phyloP scores from a whole-genome alignment of 2,113 vertebrate species.

The Nibea coibor region DNA sequence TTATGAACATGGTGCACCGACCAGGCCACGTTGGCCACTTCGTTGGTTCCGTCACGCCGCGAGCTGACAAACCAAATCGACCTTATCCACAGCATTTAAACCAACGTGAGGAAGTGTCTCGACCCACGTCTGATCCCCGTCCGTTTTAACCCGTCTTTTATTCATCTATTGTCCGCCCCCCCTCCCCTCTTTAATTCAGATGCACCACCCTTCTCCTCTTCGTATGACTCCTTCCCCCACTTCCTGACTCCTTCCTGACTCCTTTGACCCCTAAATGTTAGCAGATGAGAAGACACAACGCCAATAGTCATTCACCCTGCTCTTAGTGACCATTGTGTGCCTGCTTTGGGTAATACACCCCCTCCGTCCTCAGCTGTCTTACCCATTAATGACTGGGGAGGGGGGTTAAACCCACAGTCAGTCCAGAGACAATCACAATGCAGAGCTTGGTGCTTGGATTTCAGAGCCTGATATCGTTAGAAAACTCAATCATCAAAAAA shows the following conservation, averaged over 20 bases:
- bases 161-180: conserved; percentile 71
- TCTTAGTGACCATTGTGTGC: conserved; percentile 83
- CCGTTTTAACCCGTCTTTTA: conserved; percentile 63
- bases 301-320: conserved; percentile 81
- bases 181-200: conserved; percentile 51
- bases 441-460: conserved; percentile 33
- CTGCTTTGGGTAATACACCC: conserved; percentile 68
- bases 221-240: conserved; percentile 77
- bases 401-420: conserved; percentile 70
- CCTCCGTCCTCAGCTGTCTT: conserved; percentile 42
- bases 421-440: conserved; percentile 37
- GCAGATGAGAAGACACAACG: conserved; percentile 84
- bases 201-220: conserved; percentile 65
- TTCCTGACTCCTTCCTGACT: conserved; percentile 81
- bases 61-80: conserved; percentile 28
- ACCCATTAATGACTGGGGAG: conserved; percentile 62
- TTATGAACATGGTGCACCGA: not conserved
- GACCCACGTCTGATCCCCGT: conserved; percentile 69
- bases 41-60: conserved; percentile 2
- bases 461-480: not conserved
- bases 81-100: conserved; percentile 40
- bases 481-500: not conserved
- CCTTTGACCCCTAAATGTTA: conserved; percentile 84
- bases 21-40: not conserved
- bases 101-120: conserved; percentile 48